A percentile compares a stretch with the other conserved stretches of the same genome.
phyloP scores from a whole-genome alignment of 1,140 invertebrate genomes.

The Ceratina japonica region DNA sequence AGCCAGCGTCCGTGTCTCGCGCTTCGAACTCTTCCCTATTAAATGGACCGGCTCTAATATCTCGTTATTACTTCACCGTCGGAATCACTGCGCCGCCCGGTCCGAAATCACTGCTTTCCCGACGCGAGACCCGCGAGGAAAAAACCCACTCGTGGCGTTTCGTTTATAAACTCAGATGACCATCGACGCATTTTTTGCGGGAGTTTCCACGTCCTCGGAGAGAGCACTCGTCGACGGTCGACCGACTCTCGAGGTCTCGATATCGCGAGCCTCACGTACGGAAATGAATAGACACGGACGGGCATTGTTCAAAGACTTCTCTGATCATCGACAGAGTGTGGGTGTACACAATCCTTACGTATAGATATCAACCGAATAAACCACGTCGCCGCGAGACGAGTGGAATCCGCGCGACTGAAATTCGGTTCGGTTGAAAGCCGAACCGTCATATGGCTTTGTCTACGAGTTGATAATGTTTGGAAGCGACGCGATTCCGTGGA shows the following conservation, averaged over 20 bases:
- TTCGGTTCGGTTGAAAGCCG: slow-evolving; percentile 46
- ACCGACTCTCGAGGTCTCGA: too few relatives aligned
- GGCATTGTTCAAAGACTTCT: not conserved
- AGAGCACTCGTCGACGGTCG: too few relatives aligned
- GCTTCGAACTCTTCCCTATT: slow-evolving; percentile 7
- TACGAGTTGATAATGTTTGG: slow-evolving; percentile 61
- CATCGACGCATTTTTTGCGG: too few relatives aligned
- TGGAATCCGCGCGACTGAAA: slow-evolving; percentile 51
- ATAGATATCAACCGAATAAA: slow-evolving; percentile 48
- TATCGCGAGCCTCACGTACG: too few relatives aligned
- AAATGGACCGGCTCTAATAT: not conserved
- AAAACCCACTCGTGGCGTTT: too few relatives aligned
- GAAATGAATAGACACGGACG: too few relatives aligned
- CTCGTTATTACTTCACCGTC: not conserved
- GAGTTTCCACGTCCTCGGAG: too few relatives aligned
- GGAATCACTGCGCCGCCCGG: too few relatives aligned
- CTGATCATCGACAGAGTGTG: not conserved
- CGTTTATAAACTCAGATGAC: not conserved
- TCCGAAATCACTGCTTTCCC: too few relatives aligned
- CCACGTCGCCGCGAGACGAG: slow-evolving; percentile 11
- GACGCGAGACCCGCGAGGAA: too few relatives aligned
- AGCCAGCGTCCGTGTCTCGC: not conserved
- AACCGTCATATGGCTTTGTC: slow-evolving; percentile 57
- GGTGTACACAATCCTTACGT: slow-evolving; percentile 26
- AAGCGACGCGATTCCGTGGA: slow-evolving; percentile 40